Evolutionary conservation across 2,113 vertebrate species (phyloP).

Genomic region (Solea solea): DNA sequence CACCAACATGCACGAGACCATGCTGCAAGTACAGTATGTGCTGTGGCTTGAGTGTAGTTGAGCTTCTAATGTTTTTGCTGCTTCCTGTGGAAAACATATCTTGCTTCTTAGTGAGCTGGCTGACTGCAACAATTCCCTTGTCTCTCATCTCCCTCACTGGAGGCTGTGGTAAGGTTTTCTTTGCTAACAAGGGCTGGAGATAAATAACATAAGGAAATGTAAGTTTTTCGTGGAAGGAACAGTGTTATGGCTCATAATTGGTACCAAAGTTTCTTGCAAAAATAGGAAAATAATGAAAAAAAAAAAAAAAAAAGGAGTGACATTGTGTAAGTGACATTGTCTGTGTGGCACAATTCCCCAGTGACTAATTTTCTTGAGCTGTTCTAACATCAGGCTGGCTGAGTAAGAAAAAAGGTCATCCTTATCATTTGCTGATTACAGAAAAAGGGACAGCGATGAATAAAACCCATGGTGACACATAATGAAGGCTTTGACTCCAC

Average conservation of each 20-base stretch:
- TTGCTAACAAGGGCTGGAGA: background rate
- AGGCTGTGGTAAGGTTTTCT: background rate
- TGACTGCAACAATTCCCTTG: background rate
- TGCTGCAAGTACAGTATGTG: background rate
- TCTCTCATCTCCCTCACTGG: background rate
- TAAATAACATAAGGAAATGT: background rate
- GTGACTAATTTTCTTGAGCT: slow-evolving; percentile 25
- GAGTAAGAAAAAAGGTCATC: slow-evolving; percentile 44
- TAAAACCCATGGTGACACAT: slow-evolving; percentile 37
- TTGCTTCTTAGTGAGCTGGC: background rate
- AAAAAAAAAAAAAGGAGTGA: background rate
- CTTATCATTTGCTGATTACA: slow-evolving; percentile 58
- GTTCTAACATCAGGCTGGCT: slow-evolving; percentile 15
- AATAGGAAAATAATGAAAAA: background rate
- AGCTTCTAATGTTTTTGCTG: background rate
- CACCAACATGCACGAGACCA: no score
- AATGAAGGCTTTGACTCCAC: slow-evolving; percentile 33
- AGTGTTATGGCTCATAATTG: background rate
- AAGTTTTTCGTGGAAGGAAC: background rate
- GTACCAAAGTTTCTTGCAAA: background rate
- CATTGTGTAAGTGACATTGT: background rate
- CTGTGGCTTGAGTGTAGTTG: background rate
- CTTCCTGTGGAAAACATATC: background rate
- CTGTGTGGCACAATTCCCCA: background rate
- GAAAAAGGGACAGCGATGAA: slow-evolving; percentile 43